Evolutionary conservation across 1,140 invertebrate species (phyloP), one percentile per base, ranked within the genome.

Genomic region (Galleria mellonella): DNA sequence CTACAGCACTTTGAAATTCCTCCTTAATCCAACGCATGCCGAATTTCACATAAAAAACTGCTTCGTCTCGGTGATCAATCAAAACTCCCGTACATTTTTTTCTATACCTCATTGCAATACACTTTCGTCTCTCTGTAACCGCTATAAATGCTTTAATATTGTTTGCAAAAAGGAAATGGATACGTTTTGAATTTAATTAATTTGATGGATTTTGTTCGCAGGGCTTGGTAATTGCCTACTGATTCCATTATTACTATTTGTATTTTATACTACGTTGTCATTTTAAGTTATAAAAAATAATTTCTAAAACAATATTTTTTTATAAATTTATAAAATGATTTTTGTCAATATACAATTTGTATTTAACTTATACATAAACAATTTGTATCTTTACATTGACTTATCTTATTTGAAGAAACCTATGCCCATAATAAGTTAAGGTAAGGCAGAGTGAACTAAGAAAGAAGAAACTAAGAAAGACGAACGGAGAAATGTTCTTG

Each of bases 1-100:
- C 45, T 63, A 71, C 64, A 72, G 76, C 56, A 61, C 55, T 62
- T 58, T 66, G 68, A 71, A 78, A 82, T 84, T 84, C 75, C 69
- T 76, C 64, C 72, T 77, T 73, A 83, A 85, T 81, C 76, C 76
- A 72, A 75, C 76, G 76, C 69, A 78, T 77, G 76, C 70, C 65
- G 66, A 78, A 85, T 85, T 85, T 76, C 69, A 77, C 67, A 82
- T 74, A 85, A 85, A 85, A 84, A 83, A 58, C 66, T 62, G 17
- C 17, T 23, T 60, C 50, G 73, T 72, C 61, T 77, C 69, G 82
- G 82, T 85, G 77, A 85, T 85, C 79, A 85, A 85, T 85, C 82
- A 85, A 78, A 85, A 72, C 63, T 73, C 63, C 63, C 69, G 71
- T 74, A 64, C 55, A 65, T 73, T 75, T 51, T 41, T 72, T 79